Evolutionary conservation across 2,888 invertebrate species (phyloP), one percentile per base, ranked within the genome.

Genomic region (Bembecia ichneumoniformis): DNA sequence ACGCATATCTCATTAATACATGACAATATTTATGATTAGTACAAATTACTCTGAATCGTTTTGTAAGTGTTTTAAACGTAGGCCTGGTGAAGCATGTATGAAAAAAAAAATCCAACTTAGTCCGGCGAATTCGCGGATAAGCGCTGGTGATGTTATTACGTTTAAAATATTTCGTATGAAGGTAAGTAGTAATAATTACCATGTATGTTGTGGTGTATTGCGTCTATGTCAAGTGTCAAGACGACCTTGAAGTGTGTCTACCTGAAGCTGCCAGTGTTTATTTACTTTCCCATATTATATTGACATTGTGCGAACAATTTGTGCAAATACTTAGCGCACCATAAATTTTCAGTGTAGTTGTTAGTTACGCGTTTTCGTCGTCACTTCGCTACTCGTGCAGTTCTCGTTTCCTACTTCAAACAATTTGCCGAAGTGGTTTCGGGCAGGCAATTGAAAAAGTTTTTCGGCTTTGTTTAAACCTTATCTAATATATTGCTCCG

Each of bases 201-300:
- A 28, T 9, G 28, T 28, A 28, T 28, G 28, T 28, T 28, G 28
- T 7, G 28, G n/a, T 28, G 7, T 7, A 28, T 28, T 28, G 9
- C 28, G 28, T 9, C 7, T 28, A 14, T 40, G 13, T 40, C 40
- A 1, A 40, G 40, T 40, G 13, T 40, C 40, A 40, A 11, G 40
- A 40, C 13, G 5, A 40, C 40, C 40, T 40, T 40, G 40, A 10
- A 14, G 13, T 14, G 14, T 13, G 14, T 13, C 4, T 28, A 28
- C 9, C 28, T 40, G 14, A 55, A 53, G 58, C 58, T 52, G 15
- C 44, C 15, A 17, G 44, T 15, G 16, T 17, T 44, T 44, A 15
- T 40, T 40, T 40, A 40, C 40, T 40, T 40, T 40, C 40, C 40
- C 4, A 40, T 14, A 40, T 40, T 40, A 40, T 40, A 40, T 40